phyloP scores from a whole-genome alignment of 2,888 invertebrate genomes.

The Hololepta plana region DNA sequence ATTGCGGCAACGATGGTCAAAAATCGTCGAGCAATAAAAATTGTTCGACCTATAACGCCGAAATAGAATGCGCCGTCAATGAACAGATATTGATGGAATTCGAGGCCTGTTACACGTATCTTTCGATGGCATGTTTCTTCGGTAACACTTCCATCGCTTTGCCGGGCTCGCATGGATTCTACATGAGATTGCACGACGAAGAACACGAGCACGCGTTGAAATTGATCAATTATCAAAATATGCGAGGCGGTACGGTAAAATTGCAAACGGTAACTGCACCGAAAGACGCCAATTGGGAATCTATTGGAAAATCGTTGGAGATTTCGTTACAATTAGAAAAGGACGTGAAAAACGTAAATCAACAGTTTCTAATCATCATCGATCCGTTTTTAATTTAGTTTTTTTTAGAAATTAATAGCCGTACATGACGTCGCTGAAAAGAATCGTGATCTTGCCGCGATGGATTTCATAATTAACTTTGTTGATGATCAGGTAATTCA shows the following conservation, averaged over 20 bases:
- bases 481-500: slow-evolving; percentile 30
- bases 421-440: slow-evolving; percentile 27
- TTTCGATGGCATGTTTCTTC: slow-evolving; percentile 38
- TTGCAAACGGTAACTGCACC: slow-evolving; percentile 20
- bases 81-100: slow-evolving; percentile 38
- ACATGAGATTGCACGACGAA: slow-evolving; percentile 31
- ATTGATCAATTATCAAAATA: slow-evolving; percentile 28
- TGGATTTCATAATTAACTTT: slow-evolving; percentile 34
- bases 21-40: too few species aligned
- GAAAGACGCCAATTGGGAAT: slow-evolving; percentile 23
- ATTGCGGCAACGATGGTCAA: too few species aligned
- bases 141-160: slow-evolving; percentile 28
- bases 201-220: slow-evolving; percentile 29
- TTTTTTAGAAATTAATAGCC: slow-evolving; percentile 24
- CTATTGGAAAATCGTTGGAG: slow-evolving; percentile 25
- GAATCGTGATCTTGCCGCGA: slow-evolving; percentile 29
- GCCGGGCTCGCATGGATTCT: slow-evolving; percentile 27
- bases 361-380: neutral
- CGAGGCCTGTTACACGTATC: slow-evolving; percentile 38
- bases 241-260: slow-evolving; percentile 28
- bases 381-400: slow-evolving; percentile 10
- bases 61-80: slow-evolving; percentile 33
- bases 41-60: slow-evolving; percentile 14
- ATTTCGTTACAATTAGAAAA: slow-evolving; percentile 22
- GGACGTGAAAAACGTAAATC: slow-evolving; percentile 19